phyloP scores from a whole-genome alignment of 2,797 vertebrate species.

The Phrynocephalus vlangalii region DNA sequence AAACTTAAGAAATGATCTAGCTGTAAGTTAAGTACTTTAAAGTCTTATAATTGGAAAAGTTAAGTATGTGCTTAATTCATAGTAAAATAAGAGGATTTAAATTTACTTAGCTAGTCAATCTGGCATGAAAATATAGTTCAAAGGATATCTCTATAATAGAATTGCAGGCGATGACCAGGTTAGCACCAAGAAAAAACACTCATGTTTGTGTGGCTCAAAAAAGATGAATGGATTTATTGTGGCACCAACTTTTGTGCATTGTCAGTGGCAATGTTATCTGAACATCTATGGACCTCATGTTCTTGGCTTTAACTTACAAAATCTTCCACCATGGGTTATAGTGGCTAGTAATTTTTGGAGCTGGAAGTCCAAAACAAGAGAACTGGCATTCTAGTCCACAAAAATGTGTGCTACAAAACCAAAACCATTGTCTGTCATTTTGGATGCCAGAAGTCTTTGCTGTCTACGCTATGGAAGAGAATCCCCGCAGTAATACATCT shows the following conservation, averaged over 20 bases:
- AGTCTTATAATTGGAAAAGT: not conserved
- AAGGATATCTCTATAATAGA: not conserved
- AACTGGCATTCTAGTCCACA: not conserved
- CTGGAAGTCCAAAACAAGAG: too few species aligned
- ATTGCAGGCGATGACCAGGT: not conserved
- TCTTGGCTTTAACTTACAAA: too few species aligned
- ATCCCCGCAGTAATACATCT: not conserved
- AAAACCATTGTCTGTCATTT: not conserved
- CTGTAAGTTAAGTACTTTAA: slow-evolving; percentile 8
- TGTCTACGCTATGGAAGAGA: not conserved
- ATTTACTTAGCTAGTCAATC: slow-evolving; percentile 1
- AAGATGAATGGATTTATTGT: not conserved
- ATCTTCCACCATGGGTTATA: too few species aligned
- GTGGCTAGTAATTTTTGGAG: too few species aligned
- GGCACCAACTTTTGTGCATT: not conserved
- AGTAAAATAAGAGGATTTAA: not conserved
- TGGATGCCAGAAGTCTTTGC: not conserved
- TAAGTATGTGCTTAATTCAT: not conserved
- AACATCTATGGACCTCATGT: not conserved
- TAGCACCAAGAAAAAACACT: not conserved
- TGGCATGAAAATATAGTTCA: slow-evolving; percentile 16
- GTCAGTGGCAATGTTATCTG: not conserved
- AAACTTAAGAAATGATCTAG: slow-evolving; percentile 30
- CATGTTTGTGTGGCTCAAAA: not conserved
- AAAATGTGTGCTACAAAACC: not conserved